Conservation (phyloP, 2,888 invertebrate genomes). For the Parnassius mnemosyne region DNA sequence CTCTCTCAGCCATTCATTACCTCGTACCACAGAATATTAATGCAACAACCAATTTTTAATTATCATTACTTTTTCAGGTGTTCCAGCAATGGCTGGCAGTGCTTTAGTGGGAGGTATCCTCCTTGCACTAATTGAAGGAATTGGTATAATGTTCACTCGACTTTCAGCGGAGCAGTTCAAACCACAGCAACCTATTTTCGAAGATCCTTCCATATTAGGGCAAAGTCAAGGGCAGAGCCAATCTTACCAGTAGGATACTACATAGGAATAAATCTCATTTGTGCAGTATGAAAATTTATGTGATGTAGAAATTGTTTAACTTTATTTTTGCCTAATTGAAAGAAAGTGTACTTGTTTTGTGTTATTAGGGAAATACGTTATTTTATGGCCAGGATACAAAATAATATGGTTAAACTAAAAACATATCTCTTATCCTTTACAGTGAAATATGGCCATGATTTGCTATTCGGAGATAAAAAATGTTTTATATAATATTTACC, state of each 20-base stretch:
- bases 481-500: too few relatives aligned
- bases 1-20: too few relatives aligned
- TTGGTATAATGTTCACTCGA: conserved; percentile 95
- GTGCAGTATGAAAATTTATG: not conserved
- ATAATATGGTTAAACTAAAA: too few relatives aligned
- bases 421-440: too few relatives aligned
- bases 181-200: conserved; percentile 88
- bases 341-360: too few relatives aligned
- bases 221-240: conserved; percentile 64
- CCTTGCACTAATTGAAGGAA: conserved; percentile 97
- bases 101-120: conserved; percentile 97
- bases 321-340: too few relatives aligned
- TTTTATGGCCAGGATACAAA: too few relatives aligned
- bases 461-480: too few relatives aligned
- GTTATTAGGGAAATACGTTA: too few relatives aligned
- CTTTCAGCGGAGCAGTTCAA: conserved; percentile 96
- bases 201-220: conserved; percentile 88
- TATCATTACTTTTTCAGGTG: conserved; percentile 60
- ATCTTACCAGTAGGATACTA: conserved; percentile 53
- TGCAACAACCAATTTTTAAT: conserved; percentile 1
- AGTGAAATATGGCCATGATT: too few relatives aligned
- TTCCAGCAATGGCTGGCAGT: conserved; percentile 95
- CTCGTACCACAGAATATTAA: too few relatives aligned
- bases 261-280: not conserved
- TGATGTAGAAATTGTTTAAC: too few relatives aligned